These are phyloP conservation scores for Abrostola tripartita DNA, from an alignment of 2,888 invertebrate species.

Conservation along the genomic window DNA sequence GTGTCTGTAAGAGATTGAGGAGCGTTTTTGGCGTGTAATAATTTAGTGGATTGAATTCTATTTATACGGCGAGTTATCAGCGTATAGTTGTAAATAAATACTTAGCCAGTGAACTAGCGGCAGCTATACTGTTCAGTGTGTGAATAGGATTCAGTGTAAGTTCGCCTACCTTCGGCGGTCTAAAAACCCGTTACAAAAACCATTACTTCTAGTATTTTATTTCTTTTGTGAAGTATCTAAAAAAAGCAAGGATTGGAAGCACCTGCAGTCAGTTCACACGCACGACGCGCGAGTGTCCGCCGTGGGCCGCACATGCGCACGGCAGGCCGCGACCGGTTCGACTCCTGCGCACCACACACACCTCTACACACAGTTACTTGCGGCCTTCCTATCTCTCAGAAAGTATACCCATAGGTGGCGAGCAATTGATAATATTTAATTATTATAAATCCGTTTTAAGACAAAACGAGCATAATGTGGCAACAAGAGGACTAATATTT, in stretches of 20 bases:
- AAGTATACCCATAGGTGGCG: too few species aligned
- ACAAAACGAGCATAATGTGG: too few species aligned
- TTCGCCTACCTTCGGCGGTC: conserved; percentile 6
- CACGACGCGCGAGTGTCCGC: conserved; percentile 7
- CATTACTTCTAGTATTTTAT: conserved; percentile 43
- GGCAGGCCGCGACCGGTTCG: conserved; percentile 38
- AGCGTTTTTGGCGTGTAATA: too few species aligned
- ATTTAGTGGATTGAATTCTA: too few species aligned
- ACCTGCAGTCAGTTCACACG: conserved; percentile 41
- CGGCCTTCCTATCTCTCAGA: background rate
- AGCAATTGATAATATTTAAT: too few species aligned
- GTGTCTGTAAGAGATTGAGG: too few species aligned
- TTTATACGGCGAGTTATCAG: too few species aligned
- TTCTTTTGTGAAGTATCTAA: conserved; percentile 34
- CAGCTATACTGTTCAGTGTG: background rate
- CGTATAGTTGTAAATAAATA: too few species aligned
- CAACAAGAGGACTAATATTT: too few species aligned
- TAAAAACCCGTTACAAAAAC: conserved; percentile 17
- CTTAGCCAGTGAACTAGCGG: too few species aligned
- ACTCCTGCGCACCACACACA: conserved; percentile 36
- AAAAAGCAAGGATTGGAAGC: conserved; percentile 40
- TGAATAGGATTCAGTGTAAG: background rate
- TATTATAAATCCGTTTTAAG: too few species aligned
- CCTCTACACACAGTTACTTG: conserved; percentile 19
- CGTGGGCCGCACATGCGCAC: background rate